Evolutionary conservation across 2,888 invertebrate species (phyloP).

Genomic region (Pheosia gnoma): DNA sequence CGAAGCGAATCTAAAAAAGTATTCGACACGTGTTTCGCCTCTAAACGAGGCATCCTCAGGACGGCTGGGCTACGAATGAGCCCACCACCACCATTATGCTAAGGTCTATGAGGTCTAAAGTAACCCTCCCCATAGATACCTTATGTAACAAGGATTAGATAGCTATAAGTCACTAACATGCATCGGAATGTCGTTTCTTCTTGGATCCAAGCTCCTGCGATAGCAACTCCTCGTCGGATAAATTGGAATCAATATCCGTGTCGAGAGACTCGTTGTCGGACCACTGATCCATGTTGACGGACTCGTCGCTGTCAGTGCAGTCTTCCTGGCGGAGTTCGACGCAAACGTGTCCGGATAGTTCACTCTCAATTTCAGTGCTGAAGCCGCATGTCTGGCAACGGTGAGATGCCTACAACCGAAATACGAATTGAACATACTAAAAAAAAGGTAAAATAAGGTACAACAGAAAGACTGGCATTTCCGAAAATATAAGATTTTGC

Average conservation of each 20-base stretch:
- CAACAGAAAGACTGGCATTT: too few relatives aligned
- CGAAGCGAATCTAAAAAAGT: too few relatives aligned
- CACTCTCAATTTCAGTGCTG: conserved; percentile 26
- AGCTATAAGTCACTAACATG: conserved; percentile 32
- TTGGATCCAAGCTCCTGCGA: conserved; percentile 4
- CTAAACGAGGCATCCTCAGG: too few relatives aligned
- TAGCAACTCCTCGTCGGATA: conserved; percentile 50
- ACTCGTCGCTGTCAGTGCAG: conserved; percentile 52
- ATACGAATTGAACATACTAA: background rate
- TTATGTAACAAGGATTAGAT: background rate
- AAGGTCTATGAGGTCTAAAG: too few relatives aligned
- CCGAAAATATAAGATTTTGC: too few relatives aligned
- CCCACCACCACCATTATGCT: too few relatives aligned
- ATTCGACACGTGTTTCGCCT: too few relatives aligned
- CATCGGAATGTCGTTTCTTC: conserved; percentile 26
- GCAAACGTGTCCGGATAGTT: conserved; percentile 36
- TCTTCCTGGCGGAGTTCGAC: conserved; percentile 17
- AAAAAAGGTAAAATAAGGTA: too few relatives aligned
- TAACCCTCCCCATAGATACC: too few relatives aligned
- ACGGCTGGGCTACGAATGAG: too few relatives aligned
- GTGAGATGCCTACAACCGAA: conserved; percentile 16
- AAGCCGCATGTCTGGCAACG: conserved; percentile 31
- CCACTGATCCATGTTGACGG: conserved; percentile 39
- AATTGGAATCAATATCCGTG: conserved; percentile 50
- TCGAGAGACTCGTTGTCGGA: conserved; percentile 40